A percentile compares a stretch with the other conserved stretches of the same genome.
phyloP scores from a whole-genome alignment of 2,888 invertebrate genomes.

The Sesamia inferens region DNA sequence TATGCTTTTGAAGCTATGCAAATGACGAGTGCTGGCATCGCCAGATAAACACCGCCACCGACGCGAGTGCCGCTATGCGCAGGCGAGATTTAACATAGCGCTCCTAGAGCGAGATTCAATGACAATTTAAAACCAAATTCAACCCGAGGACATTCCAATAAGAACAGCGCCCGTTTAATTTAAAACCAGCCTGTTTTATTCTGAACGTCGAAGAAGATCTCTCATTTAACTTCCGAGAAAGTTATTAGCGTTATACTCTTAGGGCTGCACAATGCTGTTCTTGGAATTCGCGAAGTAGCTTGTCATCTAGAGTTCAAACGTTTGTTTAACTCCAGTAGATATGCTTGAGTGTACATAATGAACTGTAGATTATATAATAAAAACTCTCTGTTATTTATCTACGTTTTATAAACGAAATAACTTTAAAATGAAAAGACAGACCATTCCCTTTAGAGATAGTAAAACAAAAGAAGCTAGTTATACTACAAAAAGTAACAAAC shows the following conservation, averaged over 20 bases:
- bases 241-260: constrained; percentile 58
- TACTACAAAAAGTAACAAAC: constrained; percentile 28
- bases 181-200: constrained; percentile 51
- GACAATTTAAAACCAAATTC: constrained; percentile 69
- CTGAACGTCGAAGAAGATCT: constrained; percentile 42
- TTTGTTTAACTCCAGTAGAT: constrained; percentile 17
- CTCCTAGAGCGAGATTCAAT: constrained; percentile 59
- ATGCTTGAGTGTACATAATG: not conserved
- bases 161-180: constrained; percentile 50
- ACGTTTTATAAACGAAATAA: not conserved
- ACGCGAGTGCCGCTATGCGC: constrained; percentile 49
- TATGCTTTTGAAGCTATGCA: constrained; percentile 73
- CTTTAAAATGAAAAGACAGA: not conserved
- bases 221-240: constrained; percentile 60
- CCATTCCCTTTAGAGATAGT: not conserved
- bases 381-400: not conserved
- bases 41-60: constrained; percentile 67
- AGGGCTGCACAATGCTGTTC: constrained; percentile 42
- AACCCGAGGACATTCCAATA: constrained; percentile 64
- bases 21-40: constrained; percentile 69
- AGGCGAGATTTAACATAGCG: constrained; percentile 56
- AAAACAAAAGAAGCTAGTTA: constrained; percentile 10
- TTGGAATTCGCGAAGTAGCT: constrained; percentile 29
- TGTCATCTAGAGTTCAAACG: constrained; percentile 20
- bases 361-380: not conserved